These are phyloP conservation scores for Notolepis coatsorum DNA, from an alignment of 2,797 vertebrate genomes.

Conservation along the genomic window DNA sequence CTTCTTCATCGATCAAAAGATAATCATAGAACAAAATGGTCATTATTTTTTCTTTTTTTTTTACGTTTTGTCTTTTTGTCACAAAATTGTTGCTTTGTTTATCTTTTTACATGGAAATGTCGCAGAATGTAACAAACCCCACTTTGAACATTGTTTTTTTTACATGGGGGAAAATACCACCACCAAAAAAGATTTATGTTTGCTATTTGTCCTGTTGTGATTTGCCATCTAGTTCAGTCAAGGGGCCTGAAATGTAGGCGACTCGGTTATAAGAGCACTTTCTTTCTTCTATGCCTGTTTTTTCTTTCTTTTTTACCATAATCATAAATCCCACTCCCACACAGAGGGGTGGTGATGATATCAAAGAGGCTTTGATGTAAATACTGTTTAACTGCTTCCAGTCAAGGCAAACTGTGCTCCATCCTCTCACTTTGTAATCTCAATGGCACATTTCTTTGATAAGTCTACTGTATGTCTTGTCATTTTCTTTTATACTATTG, in stretches of 20 bases:
- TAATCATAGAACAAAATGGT: conserved; percentile 7
- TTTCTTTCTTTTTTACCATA: neutral
- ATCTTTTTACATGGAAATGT: conserved; percentile 13
- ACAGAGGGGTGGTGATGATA: neutral
- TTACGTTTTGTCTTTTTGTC: neutral
- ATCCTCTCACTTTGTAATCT: conserved; percentile 24
- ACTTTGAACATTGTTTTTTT: neutral
- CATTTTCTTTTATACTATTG: conserved; percentile 32
- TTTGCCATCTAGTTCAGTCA: neutral
- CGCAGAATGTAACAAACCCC: conserved; percentile 32
- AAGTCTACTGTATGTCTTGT: conserved; percentile 6
- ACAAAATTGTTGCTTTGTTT: neutral
- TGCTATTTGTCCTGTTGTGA: neutral
- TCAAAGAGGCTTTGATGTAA: conserved; percentile 2
- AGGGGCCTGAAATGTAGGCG: neutral
- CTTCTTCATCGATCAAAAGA: conserved; percentile 12
- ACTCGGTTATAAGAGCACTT: no score
- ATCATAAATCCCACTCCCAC: neutral
- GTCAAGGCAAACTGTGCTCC: conserved; percentile 15
- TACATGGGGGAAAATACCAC: neutral
- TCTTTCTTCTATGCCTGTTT: neutral
- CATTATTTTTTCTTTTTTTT: neutral
- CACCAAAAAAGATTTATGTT: neutral
- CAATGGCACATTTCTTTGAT: conserved; percentile 40
- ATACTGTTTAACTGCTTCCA: neutral